Percentiles rank a stretch among this genome's conserved stretches.
phyloP scores from a whole-genome alignment of 2,797 vertebrate species.

The Cephalopachus bancanus region DNA sequence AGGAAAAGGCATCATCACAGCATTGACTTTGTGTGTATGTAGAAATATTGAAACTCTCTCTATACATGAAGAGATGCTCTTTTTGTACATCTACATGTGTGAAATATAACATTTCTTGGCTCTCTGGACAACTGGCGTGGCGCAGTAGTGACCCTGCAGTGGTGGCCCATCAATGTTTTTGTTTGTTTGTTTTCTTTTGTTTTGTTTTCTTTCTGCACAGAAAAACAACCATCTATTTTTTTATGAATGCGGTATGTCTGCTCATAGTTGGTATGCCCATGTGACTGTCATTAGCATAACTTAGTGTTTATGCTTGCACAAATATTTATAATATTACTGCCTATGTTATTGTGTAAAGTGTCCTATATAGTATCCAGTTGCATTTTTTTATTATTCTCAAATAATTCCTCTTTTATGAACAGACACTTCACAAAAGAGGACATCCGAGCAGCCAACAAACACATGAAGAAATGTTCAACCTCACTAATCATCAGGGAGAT shows the following conservation, averaged over 20 bases:
- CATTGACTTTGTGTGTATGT: neutral
- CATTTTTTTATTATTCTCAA: neutral
- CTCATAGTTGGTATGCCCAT: neutral
- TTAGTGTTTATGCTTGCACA: neutral
- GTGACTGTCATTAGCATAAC: neutral
- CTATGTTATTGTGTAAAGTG: neutral
- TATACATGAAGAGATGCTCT: neutral
- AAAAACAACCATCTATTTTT: neutral
- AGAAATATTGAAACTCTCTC: neutral
- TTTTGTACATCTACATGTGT: neutral
- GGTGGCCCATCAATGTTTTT: too few relatives aligned
- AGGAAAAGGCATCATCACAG: neutral
- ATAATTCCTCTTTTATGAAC: neutral
- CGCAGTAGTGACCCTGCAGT: neutral
- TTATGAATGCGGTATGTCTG: neutral
- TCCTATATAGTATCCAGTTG: neutral
- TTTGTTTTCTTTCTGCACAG: too few relatives aligned
- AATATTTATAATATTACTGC: neutral
- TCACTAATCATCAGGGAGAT: too few relatives aligned
- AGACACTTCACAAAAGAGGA: too few relatives aligned
- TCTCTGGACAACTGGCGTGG: neutral
- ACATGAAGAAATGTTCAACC: too few relatives aligned
- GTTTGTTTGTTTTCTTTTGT: too few relatives aligned
- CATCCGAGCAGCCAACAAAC: too few relatives aligned
- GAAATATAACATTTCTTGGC: neutral